Evolutionary conservation across 2,797 vertebrate genomes (phyloP).

Genomic region (Molossus alvarezi): DNA sequence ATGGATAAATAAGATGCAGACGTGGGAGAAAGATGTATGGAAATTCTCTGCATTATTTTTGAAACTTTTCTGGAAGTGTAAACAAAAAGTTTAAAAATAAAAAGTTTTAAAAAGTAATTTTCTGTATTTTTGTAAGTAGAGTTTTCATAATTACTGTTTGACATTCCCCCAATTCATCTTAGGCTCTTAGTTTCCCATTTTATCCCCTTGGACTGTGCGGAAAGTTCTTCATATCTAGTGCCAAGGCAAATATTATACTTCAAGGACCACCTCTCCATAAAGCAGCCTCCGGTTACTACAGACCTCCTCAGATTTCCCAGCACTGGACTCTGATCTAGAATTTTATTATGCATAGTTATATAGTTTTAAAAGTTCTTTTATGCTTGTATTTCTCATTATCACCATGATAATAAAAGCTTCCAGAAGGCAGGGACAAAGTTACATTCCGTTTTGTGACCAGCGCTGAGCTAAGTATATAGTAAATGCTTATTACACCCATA

Average conservation of each 20-base stretch:
- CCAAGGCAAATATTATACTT: constrained; percentile 37
- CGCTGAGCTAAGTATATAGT: not conserved
- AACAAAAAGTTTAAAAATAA: constrained; percentile 29
- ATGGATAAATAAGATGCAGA: not conserved
- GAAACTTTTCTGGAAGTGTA: constrained; percentile 7
- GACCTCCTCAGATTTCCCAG: not conserved
- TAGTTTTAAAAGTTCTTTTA: not conserved
- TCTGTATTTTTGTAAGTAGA: not conserved
- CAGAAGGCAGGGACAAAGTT: constrained; percentile 1
- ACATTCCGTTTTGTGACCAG: not conserved
- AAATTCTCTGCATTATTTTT: not conserved
- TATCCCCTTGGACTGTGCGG: not conserved
- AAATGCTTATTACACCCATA: not conserved
- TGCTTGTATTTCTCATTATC: constrained; percentile 25
- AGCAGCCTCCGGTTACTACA: not conserved
- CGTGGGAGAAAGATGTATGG: not conserved
- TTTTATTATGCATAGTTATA: not conserved
- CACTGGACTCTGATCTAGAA: not conserved
- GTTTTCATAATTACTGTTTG: constrained; percentile 54
- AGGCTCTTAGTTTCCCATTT: not conserved
- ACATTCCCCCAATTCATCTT: not conserved
- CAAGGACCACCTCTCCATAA: not conserved
- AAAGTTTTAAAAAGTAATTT: not conserved
- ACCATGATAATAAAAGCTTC: constrained; percentile 40
- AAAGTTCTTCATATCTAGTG: not conserved